These are phyloP conservation scores for Danio choprae DNA, from an alignment of 2,797 vertebrate species.

Conservation along the genomic window DNA sequence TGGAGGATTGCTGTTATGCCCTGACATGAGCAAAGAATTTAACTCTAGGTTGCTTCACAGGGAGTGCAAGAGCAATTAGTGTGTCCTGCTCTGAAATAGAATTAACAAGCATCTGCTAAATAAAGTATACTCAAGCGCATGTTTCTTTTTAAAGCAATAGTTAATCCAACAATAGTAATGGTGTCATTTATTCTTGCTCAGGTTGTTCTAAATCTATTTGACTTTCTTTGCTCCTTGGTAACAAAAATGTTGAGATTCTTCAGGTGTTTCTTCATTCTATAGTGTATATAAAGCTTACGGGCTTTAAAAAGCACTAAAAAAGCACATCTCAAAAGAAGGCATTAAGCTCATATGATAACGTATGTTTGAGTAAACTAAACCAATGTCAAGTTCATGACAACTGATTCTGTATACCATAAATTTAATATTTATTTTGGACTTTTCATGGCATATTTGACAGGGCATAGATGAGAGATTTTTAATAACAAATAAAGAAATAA, in stretches of 20 bases:
- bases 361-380: not conserved
- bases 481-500: too few species aligned
- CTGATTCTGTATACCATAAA: not conserved
- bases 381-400: not conserved
- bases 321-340: not conserved
- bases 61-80: slow-evolving; percentile 18
- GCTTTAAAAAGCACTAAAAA: not conserved
- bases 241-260: not conserved
- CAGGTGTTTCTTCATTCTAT: not conserved
- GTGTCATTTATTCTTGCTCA: not conserved
- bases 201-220: not conserved
- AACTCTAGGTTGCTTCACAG: not conserved
- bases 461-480: too few species aligned
- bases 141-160: not conserved
- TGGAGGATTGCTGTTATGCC: not conserved
- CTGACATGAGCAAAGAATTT: not conserved
- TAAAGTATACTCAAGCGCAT: not conserved
- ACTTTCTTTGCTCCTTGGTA: not conserved
- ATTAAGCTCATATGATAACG: not conserved
- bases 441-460: too few species aligned
- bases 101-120: not conserved
- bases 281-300: not conserved
- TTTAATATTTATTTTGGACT: not conserved
- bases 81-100: not conserved
- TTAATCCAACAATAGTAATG: not conserved